phyloP scores from a whole-genome alignment of 2,888 invertebrate genomes.

The Drosophila kanekoi region DNA sequence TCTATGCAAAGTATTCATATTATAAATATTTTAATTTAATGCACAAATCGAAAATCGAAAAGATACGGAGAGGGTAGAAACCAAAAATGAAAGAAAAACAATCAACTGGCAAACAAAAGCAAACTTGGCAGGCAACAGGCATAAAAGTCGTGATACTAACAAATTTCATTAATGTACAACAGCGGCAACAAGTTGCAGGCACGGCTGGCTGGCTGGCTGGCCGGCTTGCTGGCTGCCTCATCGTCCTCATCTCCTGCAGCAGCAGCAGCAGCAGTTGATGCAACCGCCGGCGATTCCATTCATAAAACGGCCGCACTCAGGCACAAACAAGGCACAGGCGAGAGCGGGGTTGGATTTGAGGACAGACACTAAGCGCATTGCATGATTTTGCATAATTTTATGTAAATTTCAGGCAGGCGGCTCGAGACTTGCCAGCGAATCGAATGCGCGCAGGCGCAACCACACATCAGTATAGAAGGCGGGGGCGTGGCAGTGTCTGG shows the following conservation, averaged over 20 bases:
- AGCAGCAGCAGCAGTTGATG: slow-evolving; percentile 32
- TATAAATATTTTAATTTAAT: slow-evolving; percentile 71
- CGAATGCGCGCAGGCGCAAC: slow-evolving; percentile 54
- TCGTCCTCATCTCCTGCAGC: slow-evolving; percentile 24
- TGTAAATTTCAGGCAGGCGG: slow-evolving; percentile 68
- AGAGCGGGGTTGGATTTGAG: not conserved
- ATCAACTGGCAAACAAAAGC: slow-evolving; percentile 66
- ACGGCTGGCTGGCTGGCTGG: slow-evolving; percentile 38
- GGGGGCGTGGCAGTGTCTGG: slow-evolving; percentile 70
- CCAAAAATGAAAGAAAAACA: slow-evolving; percentile 21
- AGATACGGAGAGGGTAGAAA: slow-evolving; percentile 10
- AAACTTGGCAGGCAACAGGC: slow-evolving; percentile 72
- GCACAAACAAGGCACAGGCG: slow-evolving; percentile 44
- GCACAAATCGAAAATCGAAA: slow-evolving; percentile 50
- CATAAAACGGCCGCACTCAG: slow-evolving; percentile 71
- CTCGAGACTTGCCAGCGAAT: slow-evolving; percentile 46
- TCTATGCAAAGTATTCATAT: slow-evolving; percentile 44
- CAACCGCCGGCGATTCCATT: slow-evolving; percentile 67
- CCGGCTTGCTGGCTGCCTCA: not conserved
- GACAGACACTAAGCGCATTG: slow-evolving; percentile 77
- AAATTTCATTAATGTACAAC: slow-evolving; percentile 83
- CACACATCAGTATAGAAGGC: slow-evolving; percentile 28
- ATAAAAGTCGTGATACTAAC: slow-evolving; percentile 83
- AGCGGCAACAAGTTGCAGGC: slow-evolving; percentile 79
- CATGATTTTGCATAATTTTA: slow-evolving; percentile 81